Evolutionary conservation across 2,888 invertebrate genomes (phyloP).

Genomic region (Heliconius cydno): DNA sequence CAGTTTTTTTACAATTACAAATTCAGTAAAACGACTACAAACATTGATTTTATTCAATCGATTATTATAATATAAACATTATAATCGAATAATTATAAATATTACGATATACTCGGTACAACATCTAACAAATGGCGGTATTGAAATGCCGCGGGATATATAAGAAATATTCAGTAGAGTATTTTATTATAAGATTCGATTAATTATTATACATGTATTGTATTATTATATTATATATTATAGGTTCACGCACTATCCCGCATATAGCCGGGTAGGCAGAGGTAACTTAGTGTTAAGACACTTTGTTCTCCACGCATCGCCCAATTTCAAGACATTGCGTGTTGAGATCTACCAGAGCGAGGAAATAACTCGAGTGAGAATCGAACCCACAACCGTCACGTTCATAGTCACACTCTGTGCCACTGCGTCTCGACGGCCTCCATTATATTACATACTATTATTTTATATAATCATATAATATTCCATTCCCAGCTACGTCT

Average conservation of each 20-base stretch:
- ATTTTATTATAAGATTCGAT: conserved; percentile 11
- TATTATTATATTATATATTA: neutral
- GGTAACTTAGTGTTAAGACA: too few relatives aligned
- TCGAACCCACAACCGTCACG: neutral
- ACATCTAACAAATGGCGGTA: neutral
- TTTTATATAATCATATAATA: conserved; percentile 3
- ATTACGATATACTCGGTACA: conserved; percentile 5
- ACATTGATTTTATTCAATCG: conserved; percentile 15
- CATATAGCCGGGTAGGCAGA: too few relatives aligned
- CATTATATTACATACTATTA: neutral
- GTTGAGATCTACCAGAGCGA: neutral
- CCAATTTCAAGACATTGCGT: too few relatives aligned
- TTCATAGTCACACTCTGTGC: neutral
- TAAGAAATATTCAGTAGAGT: neutral
- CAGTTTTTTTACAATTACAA: neutral
- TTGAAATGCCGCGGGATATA: neutral
- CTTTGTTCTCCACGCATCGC: too few relatives aligned
- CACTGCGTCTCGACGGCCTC: neutral
- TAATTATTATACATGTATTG: conserved; percentile 5
- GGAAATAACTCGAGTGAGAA: neutral
- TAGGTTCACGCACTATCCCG: neutral
- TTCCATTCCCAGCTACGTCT: conserved; percentile 25
- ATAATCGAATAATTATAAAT: conserved; percentile 8
- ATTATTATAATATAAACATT: conserved; percentile 24
- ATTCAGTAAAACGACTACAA: conserved; percentile 2